phyloP scores from a whole-genome alignment of 1,140 invertebrate genomes.

The Calephelis virginiensis region DNA sequence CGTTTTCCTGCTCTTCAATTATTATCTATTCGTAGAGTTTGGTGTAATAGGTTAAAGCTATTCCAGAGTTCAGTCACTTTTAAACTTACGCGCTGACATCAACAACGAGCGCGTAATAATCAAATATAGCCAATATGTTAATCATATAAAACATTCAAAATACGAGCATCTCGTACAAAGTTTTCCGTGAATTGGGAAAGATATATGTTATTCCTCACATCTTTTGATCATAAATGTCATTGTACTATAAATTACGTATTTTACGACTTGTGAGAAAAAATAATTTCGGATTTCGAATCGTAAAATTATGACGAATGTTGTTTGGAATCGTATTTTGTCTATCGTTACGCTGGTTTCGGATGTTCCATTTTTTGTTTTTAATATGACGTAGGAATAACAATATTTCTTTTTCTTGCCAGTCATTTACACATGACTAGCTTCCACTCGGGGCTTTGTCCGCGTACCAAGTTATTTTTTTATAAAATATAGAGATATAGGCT shows the following conservation, averaged over 20 bases:
- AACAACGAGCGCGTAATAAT: too few species aligned
- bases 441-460: too few species aligned
- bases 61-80: too few species aligned
- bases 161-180: not conserved
- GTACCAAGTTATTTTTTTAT: too few species aligned
- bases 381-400: not conserved
- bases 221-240: slow-evolving; percentile 12
- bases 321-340: not conserved
- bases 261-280: slow-evolving; percentile 3
- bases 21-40: too few species aligned
- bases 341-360: not conserved
- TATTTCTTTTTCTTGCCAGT: not conserved
- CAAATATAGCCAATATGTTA: slow-evolving; percentile 2
- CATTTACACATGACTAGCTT: too few species aligned
- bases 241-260: slow-evolving; percentile 1
- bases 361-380: not conserved
- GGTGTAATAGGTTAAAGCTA: too few species aligned
- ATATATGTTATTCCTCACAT: slow-evolving; percentile 1
- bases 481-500: too few species aligned
- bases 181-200: slow-evolving; percentile 9
- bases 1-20: too few species aligned
- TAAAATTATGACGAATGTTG: slow-evolving; percentile 9
- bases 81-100: too few species aligned
- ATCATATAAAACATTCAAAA: slow-evolving; percentile 2
- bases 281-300: not conserved